phyloP scores from a whole-genome alignment of 2,888 invertebrate genomes.

The Xiphydria camelus region DNA sequence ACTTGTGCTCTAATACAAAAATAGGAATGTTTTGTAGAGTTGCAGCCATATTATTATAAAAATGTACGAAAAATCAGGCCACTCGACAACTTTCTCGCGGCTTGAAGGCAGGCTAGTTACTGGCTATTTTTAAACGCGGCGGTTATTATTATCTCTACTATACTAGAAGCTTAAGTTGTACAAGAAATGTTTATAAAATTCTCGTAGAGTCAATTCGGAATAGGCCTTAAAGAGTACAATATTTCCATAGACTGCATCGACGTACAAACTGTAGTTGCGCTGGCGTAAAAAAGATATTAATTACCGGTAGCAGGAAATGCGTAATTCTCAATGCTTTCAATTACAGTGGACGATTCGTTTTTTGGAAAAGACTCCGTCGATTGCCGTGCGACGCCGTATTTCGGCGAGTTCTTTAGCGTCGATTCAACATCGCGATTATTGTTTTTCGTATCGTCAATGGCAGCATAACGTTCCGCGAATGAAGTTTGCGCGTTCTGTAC shows the following conservation, averaged over 20 bases:
- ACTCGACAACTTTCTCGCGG: constrained; percentile 19
- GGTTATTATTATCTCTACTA: constrained; percentile 43
- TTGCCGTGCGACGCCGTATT: constrained; percentile 24
- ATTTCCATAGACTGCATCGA: no score
- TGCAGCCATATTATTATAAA: constrained; percentile 42
- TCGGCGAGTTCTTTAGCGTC: constrained; percentile 19
- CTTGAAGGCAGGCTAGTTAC: constrained; percentile 28
- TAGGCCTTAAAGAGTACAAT: background rate
- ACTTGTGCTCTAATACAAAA: constrained; percentile 54
- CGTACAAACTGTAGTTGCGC: no score
- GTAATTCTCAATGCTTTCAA: background rate
- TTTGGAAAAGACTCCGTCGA: constrained; percentile 25
- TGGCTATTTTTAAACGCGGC: constrained; percentile 44
- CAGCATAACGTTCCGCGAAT: constrained; percentile 16
- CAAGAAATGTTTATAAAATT: background rate
- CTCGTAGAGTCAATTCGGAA: background rate
- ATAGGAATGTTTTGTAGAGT: constrained; percentile 54
- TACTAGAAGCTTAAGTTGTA: background rate
- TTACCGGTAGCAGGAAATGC: background rate
- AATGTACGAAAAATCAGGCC: constrained; percentile 17
- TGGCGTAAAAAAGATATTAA: no score
- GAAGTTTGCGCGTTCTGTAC: constrained; percentile 12
- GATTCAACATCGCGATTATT: constrained; percentile 11
- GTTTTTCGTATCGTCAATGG: constrained; percentile 21
- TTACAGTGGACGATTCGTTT: no score